Evolutionary conservation across 2,888 invertebrate species (phyloP).

Genomic region (Steinernema hermaphroditum): DNA sequence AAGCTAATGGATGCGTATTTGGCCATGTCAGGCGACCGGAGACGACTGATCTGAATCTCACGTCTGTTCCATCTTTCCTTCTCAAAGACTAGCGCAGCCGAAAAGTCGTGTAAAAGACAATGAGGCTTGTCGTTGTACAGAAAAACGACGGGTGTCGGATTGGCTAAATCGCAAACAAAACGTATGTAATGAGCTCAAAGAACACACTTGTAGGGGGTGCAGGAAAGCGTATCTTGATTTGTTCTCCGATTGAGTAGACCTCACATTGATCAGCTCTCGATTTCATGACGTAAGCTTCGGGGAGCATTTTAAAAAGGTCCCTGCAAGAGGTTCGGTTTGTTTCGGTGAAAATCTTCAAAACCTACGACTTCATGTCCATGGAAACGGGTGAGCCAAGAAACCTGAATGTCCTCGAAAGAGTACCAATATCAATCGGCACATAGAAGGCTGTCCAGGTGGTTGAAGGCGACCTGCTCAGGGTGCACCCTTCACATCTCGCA

Average conservation of each 20-base stretch:
- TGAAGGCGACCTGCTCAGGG: background rate
- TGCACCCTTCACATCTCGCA: background rate
- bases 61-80: background rate
- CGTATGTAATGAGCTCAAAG: background rate
- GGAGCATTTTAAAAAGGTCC: constrained; percentile 13
- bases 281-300: background rate
- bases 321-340: background rate
- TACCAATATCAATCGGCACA: background rate
- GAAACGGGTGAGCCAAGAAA: background rate
- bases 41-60: background rate
- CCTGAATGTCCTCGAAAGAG: background rate
- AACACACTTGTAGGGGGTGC: background rate
- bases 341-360: too few relatives aligned
- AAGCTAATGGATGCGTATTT: constrained; percentile 17
- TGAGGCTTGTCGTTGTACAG: background rate
- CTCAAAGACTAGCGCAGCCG: background rate
- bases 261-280: background rate
- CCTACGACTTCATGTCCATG: background rate
- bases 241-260: background rate
- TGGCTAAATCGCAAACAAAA: background rate
- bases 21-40: background rate
- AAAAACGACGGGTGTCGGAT: constrained; percentile 1
- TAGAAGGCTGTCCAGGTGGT: constrained; percentile 4
- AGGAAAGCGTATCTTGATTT: background rate
- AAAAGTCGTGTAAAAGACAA: background rate